These are phyloP conservation scores for Boloria selene DNA, from an alignment of 2,888 invertebrate genomes.

Conservation along the genomic window DNA sequence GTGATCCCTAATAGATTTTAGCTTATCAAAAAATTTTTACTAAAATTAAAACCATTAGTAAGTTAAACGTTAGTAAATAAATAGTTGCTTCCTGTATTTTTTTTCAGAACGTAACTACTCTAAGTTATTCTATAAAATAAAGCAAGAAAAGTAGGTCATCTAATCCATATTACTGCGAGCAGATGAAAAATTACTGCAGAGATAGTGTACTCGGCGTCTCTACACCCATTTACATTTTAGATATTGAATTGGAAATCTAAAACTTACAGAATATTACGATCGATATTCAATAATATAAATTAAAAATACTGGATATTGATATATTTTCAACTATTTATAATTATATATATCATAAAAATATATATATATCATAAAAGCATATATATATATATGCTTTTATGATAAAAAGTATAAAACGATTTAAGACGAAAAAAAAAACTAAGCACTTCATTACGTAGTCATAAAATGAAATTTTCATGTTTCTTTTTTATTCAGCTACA, in stretches of 20 bases:
- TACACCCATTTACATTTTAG: conserved; percentile 15
- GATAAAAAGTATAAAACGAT: too few species aligned
- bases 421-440: too few species aligned
- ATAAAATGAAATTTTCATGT: too few species aligned
- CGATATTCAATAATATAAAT: conserved; percentile 3
- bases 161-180: conserved; percentile 23
- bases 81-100: background rate
- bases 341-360: too few species aligned
- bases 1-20: too few species aligned
- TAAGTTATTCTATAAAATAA: conserved; percentile 12
- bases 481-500: too few species aligned
- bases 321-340: too few species aligned
- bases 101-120: background rate
- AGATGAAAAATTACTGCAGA: conserved; percentile 23
- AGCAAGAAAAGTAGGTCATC: conserved; percentile 22
- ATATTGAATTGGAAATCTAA: conserved; percentile 13
- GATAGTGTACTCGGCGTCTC: conserved; percentile 7
- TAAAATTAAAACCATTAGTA: background rate
- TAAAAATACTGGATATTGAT: background rate
- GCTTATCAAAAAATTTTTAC: background rate
- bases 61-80: background rate
- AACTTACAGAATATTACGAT: background rate
- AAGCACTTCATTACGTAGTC: too few species aligned
- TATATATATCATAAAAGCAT: too few species aligned
- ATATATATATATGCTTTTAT: too few species aligned